Conservation (phyloP, 2,113 vertebrate species). For the Podilymbus podiceps region DNA sequence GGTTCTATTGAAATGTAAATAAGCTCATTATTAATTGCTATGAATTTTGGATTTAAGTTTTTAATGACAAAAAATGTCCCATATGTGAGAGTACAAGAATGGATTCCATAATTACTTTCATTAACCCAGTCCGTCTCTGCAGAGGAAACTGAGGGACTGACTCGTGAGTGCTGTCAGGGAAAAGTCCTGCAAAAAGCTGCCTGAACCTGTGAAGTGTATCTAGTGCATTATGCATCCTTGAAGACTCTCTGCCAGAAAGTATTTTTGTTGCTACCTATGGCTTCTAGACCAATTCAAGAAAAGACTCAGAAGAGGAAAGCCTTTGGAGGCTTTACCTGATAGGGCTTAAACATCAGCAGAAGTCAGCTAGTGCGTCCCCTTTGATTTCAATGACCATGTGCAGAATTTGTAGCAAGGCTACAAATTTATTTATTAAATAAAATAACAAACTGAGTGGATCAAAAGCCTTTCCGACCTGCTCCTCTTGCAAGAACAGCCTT, state of each 20-base stretch:
- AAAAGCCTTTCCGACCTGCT: background rate
- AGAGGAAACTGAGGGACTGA: background rate
- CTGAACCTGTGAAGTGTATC: background rate
- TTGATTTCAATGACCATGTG: background rate
- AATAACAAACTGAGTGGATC: background rate
- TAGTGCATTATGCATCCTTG: background rate
- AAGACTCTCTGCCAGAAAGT: background rate
- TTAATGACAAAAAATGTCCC: background rate
- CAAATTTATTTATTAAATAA: background rate
- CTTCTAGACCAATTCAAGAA: background rate
- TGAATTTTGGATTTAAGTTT: background rate
- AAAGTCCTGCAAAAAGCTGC: background rate
- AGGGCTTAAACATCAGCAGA: background rate
- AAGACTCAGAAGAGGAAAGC: background rate
- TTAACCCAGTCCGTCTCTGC: background rate
- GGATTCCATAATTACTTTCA: background rate
- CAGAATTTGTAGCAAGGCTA: background rate
- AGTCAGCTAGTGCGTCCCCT: background rate
- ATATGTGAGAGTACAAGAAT: background rate
- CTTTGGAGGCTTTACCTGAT: background rate
- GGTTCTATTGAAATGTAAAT: background rate
- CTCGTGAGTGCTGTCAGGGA: background rate
- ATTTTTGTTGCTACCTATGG: background rate
- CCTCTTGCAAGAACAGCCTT: background rate
- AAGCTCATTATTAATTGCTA: background rate